These are phyloP conservation scores for Pseudotriccus pelzelni DNA, from an alignment of 2,797 vertebrate species.

Conservation along the genomic window DNA sequence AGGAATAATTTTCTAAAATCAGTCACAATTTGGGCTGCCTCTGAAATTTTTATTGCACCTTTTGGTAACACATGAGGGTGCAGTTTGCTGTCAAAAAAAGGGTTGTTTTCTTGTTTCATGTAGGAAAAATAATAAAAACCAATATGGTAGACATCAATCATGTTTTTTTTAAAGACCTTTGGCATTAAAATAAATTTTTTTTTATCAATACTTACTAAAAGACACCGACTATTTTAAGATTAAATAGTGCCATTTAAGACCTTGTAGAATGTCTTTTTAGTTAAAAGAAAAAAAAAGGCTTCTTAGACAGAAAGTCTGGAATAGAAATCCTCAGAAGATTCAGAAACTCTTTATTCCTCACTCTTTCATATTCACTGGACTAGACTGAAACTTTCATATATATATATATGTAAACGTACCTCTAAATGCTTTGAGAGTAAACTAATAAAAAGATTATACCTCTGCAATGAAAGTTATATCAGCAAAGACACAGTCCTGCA, in stretches of 20 bases:
- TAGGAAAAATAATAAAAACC: neutral
- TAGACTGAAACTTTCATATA: neutral
- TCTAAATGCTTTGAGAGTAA: neutral
- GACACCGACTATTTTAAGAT: neutral
- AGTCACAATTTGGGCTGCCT: neutral
- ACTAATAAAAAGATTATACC: neutral
- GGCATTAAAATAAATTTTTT: neutral
- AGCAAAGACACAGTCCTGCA: neutral
- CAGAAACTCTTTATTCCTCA: neutral
- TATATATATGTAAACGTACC: neutral
- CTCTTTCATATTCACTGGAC: neutral
- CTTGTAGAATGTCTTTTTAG: neutral
- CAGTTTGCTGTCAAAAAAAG: neutral
- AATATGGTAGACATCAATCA: neutral
- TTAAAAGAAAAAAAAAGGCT: neutral
- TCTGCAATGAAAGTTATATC: neutral
- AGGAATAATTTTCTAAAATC: neutral
- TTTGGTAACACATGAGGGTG: neutral
- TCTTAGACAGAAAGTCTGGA: neutral
- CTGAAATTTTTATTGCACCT: neutral
- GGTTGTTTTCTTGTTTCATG: neutral
- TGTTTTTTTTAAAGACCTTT: neutral
- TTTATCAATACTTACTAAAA: neutral
- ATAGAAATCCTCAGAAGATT: neutral
- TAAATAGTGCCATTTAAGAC: neutral